Evolutionary conservation across 2,113 vertebrate genomes (phyloP), one percentile per base, ranked within the genome.

Genomic region (Puffinus mauretanicus): DNA sequence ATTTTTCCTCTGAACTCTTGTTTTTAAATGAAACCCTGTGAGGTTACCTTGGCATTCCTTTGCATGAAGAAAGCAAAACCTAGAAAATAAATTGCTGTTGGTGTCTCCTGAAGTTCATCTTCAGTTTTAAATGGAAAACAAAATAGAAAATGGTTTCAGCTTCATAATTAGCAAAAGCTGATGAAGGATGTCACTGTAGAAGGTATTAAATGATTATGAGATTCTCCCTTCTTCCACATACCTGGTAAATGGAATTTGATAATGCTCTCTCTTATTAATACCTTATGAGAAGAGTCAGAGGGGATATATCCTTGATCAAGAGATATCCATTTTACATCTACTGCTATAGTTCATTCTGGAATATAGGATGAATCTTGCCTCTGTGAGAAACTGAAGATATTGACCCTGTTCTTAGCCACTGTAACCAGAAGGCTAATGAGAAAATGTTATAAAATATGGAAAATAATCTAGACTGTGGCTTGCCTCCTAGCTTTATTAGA

Each of bases 191-290:
- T 71, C 94, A 69, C 20, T 65, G 80, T 30, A 82, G 83, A 86
- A 95, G 54, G 81, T 89, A 89, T 94, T 88, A 96, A 93, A 90
- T 83, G 32, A 57, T 89, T 51, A 72, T 87, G 86, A 93, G 91
- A 82, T 85, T 83, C 86, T 42, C 49, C 17, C 36, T 88, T 67
- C 73, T 95, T 97, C 62, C 65, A 77, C 38, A 70, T 89, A 95
- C 87, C 89, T 95, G 89, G 93, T 89, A 95, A 91, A 93, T 62
- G 58, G 91, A 93, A 91, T 66, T 82, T 91, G 89, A 90, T 90
- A 94, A 85, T 91, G 87, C 44, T 82, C 46, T 82, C 21, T 44
- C 40, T 93, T 73, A 94, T 91, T 95, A 96, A 91, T 91, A 80
- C 58, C 89, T 91, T 76, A 85, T 82, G 58, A 91, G 89, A 36